Base-by-base conservation (phyloP, 2,888 invertebrate genomes). In the Amblyjoppa fuscipennis region DNA sequence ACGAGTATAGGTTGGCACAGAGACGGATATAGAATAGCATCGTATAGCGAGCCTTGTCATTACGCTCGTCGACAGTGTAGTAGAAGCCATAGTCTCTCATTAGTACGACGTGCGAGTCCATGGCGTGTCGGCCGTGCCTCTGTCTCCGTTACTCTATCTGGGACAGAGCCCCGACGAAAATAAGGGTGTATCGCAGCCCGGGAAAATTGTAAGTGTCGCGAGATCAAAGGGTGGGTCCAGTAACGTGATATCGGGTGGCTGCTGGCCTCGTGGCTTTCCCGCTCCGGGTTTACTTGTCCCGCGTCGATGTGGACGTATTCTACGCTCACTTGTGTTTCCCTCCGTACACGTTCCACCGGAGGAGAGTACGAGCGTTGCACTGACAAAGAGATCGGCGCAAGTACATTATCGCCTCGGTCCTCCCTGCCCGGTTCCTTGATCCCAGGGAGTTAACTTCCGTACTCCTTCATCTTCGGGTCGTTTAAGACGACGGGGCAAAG, bases 181-280 rank as follows among this genome's bases (percentile, higher is more conserved):
- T 88, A 87, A 88, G 87, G 86, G 83, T 83, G 85, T 84, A 94
- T 94, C 93, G 93, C 90, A 89, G 91, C 91, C 87, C 89, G 90
- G 93, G 92, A 91, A 94, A 94, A 94, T 94, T 94, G 94, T 94
- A 93, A 94, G 94, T 94, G 94, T 94, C 94, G 94, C 92, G 90
- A 94, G 94, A 94, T 94, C 94, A 94, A 94, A 94, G 94, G 91
- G 89, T 89, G 89, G 45, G 87, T 85, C 86, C 83, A 90, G 94
- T 94, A 94, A 94, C 94, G 94, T 93, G 94, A 94, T 94, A 94
- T 93, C 93, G 91, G 77, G 45, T 45, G 74, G 83, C 76, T 75
- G 79, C 85, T 79, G 81, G 75, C 34, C 9, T 16, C 31, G 53
- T 31, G 71, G 51, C 16, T 49, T 45, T 45, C 25, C 4, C 25